A percentile compares a stretch with the other conserved stretches of the same genome.
Conservation (phyloP, 2,113 vertebrate genomes). For the Chroicocephalus ridibundus region DNA sequence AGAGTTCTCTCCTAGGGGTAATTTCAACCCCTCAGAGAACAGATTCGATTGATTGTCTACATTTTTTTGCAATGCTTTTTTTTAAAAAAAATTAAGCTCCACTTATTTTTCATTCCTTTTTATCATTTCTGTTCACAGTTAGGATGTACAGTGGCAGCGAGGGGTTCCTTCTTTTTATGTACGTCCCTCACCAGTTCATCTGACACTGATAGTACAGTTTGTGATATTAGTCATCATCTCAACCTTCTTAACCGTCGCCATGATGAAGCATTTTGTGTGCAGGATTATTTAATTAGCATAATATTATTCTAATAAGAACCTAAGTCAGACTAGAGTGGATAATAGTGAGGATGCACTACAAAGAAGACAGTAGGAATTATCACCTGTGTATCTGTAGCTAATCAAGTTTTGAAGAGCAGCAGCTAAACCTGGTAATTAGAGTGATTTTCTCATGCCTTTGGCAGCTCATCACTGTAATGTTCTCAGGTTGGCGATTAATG, state of each 20-base stretch:
- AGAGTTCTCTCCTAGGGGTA: rapidly evolving
- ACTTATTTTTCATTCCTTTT: not conserved
- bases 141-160: not conserved
- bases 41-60: not conserved
- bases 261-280: not conserved
- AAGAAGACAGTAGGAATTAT: not conserved
- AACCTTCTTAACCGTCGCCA: not conserved
- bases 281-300: conserved; percentile 1
- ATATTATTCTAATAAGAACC: not conserved
- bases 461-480: conserved; percentile 12
- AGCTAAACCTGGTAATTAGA: conserved; percentile 14
- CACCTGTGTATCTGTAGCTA: conserved; percentile 20
- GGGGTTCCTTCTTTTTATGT: not conserved
- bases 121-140: not conserved
- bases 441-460: conserved; percentile 14
- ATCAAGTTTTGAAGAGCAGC: conserved; percentile 25
- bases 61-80: not conserved
- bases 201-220: not conserved
- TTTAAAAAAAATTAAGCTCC: not conserved
- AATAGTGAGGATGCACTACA: not conserved
- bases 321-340: not conserved
- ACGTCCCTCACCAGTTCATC: not conserved
- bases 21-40: not conserved
- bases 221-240: not conserved
- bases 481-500: conserved; percentile 24